These are phyloP conservation scores for Leuciscus waleckii DNA, from an alignment of 2,797 vertebrate species.

Conservation along the genomic window DNA sequence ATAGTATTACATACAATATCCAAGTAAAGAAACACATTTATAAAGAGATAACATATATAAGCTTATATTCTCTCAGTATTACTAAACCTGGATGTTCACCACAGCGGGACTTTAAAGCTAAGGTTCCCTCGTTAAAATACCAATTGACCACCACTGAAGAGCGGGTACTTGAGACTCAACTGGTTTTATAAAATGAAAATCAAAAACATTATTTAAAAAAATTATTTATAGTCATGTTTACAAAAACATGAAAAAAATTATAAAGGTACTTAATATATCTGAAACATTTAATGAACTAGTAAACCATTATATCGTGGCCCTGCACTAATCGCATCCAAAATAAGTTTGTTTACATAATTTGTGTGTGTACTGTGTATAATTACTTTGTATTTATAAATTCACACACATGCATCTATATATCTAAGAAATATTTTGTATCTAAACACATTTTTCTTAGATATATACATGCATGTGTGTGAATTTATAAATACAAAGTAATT, in stretches of 20 bases:
- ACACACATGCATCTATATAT: no score
- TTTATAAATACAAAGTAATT: no score
- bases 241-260: constrained; percentile 6
- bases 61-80: not conserved
- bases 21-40: not conserved
- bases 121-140: no score
- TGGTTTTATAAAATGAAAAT: constrained; percentile 15
- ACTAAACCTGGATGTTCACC: not conserved
- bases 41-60: no score
- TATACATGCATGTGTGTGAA: no score
- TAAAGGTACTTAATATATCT: not conserved
- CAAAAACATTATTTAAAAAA: constrained; percentile 14
- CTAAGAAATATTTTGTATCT: no score
- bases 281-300: constrained; percentile 7
- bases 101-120: no score
- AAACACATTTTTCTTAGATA: no score
- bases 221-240: not conserved
- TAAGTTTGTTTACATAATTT: no score
- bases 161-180: not conserved
- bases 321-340: no score
- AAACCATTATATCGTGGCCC: not conserved
- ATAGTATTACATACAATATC: not conserved
- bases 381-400: no score
- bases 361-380: no score
- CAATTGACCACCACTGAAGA: not conserved